Base-by-base conservation (phyloP, 2,797 vertebrate genomes). In the Sorex maritimensis region DNA sequence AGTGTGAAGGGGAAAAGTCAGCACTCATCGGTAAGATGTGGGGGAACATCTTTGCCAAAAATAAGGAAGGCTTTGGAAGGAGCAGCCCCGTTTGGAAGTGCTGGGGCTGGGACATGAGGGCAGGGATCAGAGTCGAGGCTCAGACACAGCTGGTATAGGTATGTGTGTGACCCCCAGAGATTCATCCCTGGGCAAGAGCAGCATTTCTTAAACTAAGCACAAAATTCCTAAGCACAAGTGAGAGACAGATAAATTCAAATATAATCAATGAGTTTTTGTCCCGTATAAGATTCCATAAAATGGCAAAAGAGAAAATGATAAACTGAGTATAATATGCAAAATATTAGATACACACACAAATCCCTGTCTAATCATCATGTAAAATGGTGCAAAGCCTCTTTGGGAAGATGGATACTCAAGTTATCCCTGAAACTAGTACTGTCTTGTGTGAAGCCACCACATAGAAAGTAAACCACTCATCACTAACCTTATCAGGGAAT, bases 211-310 rank as follows among this genome's bases (percentile, higher is more conserved):
- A 44, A 44, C 41, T 61, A 79, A 85, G 46, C 3, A 63, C 14
- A 73, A 75, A 85, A 65, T 44, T 44, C 41, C 21, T 68, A 81
- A 46, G 14, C 61, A 92, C 1, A 82, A 88, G 69, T 75, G 38
- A 61, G 61, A 75, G 8, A 85, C 24, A n/a, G 26, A 19, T 44
- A 46, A 44, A 46, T 75, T 69, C 10, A 41, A 68, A 23, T 72
- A 72, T 44, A 41, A 41, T 49, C 1, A 80, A 52, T 44, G n/a
- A 73, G 52, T 9, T 44, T 21, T 86, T 44, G 69, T 81, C 55
- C 69, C 63, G 13, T 14, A 67, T 13, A 44, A 55, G 21, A 68
- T 67, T 55, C 15, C 21, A 58, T 58, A 30, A 81, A 74, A 87
- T 28, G 12, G 41, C 67, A 24, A 81, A 80, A 78, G 52, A 41